Percentiles rank a stretch among this genome's conserved stretches.
Evolutionary conservation across 2,113 vertebrate species (phyloP).

Genomic region (Eleginops maclovinus): DNA sequence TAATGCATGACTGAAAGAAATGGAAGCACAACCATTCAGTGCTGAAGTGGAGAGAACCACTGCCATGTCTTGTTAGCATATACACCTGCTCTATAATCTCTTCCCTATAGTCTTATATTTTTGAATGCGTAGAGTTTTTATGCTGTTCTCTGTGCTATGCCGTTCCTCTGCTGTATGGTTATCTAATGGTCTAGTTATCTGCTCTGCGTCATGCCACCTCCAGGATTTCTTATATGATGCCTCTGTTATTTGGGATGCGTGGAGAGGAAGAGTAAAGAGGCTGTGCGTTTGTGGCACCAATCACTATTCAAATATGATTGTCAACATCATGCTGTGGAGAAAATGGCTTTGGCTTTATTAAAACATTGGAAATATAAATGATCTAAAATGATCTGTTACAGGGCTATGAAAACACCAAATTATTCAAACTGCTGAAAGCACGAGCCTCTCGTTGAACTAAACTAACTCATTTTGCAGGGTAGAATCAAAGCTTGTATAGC

Average conservation of each 20-base stretch:
- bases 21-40: constrained; percentile 29
- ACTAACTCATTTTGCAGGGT: neutral
- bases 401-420: neutral
- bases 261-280: constrained; percentile 52
- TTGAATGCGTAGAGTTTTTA: constrained; percentile 22
- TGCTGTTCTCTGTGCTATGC: constrained; percentile 28
- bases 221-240: constrained; percentile 71
- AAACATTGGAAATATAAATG: neutral
- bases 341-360: constrained; percentile 3
- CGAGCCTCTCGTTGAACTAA: neutral
- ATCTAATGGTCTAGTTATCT: constrained; percentile 64
- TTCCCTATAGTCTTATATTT: constrained; percentile 4
- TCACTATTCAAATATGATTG: constrained; percentile 47
- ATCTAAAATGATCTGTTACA: neutral
- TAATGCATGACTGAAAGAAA: constrained; percentile 52
- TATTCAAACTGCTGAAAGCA: neutral
- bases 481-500: too few species aligned
- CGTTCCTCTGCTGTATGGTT: constrained; percentile 53
- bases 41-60: constrained; percentile 43
- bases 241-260: constrained; percentile 60
- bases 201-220: constrained; percentile 72
- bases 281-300: constrained; percentile 37
- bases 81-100: constrained; percentile 26
- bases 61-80: constrained; percentile 44
- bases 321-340: neutral